Evolutionary conservation across 2,113 vertebrate species (phyloP), one percentile per base, ranked within the genome.

Genomic region (Onychostruthus taczanowskii): DNA sequence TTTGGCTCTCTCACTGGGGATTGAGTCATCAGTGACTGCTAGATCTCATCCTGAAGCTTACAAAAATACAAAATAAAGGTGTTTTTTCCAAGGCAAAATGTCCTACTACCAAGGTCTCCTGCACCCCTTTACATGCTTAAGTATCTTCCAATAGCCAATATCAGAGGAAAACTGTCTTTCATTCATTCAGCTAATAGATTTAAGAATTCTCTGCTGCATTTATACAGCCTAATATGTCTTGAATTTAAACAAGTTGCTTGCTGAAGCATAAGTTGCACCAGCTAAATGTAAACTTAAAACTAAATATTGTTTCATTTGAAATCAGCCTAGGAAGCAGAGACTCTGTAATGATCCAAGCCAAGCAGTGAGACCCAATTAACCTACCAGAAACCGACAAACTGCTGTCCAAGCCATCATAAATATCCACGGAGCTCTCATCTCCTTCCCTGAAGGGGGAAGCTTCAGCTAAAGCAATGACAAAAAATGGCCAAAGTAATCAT

Each of bases 391-490:
- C 85, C 7, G 80, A 26, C 83, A 91, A 62, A 78, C 95, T 73
- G 77, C 35, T 97, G 90, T 98, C 99, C 97, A 99, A 97, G n/a
- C 98, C 99, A 92, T 98, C 99, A 16, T 99, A 99, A 95, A 99
- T 99, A 97, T 99, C 99, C 97, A 99, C 97, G 14, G 99, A 99
- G 77, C 98, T 98, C 95, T 99, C 99, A 93, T 98, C 98, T 90
- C 89, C 96, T 92, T 98, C 97, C 95, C 90, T 97, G 90, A 97
- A 97, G 91, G 98, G 97, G 66, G 98, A 98, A 93, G 90, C 97
- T 98, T 95, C 53, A 94, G 94, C 75, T 95, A 95, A 87, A 93
- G 21, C 5, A 81, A 91, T 21, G 5, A 72, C 7, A 41, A 94
- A 56, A 27, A 52, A 66, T 33, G 0, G 13, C 3, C 44, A 56